phyloP scores from a whole-genome alignment of 2,797 vertebrate genomes.

The Anguilla megastoma region DNA sequence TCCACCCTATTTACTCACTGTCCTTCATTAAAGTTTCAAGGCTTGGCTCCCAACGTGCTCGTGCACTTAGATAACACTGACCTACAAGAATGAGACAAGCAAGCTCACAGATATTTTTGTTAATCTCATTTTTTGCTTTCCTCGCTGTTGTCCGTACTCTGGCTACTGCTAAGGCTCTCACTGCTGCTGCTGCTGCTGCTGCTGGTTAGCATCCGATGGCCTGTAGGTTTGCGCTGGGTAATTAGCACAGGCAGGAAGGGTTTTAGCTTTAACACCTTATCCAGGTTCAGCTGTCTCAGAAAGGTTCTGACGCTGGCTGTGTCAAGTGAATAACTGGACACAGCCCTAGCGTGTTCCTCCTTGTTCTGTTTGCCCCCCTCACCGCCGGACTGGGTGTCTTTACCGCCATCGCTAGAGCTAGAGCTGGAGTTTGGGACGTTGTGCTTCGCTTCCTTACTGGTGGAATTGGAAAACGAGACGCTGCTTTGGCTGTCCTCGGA shows the following conservation, averaged over 20 bases:
- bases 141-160: neutral
- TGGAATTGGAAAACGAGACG: constrained; percentile 1
- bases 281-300: neutral
- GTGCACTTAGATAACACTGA: constrained; percentile 3
- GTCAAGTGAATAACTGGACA: neutral
- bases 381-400: neutral
- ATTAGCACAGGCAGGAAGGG: neutral
- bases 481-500: constrained; percentile 1
- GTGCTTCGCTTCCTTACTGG: neutral
- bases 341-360: neutral
- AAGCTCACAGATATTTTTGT: neutral
- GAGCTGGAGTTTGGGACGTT: neutral
- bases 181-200: constrained; percentile 14
- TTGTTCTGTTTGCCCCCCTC: neutral
- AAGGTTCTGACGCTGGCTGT: neutral
- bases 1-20: neutral
- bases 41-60: neutral
- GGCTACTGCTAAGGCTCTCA: neutral
- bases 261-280: neutral
- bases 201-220: neutral
- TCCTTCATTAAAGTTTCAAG: neutral
- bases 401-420: neutral
- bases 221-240: neutral
- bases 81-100: neutral
- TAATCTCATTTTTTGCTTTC: neutral